Conservation (phyloP, 2,113 vertebrate genomes). For the Balaenoptera acutorostrata region DNA sequence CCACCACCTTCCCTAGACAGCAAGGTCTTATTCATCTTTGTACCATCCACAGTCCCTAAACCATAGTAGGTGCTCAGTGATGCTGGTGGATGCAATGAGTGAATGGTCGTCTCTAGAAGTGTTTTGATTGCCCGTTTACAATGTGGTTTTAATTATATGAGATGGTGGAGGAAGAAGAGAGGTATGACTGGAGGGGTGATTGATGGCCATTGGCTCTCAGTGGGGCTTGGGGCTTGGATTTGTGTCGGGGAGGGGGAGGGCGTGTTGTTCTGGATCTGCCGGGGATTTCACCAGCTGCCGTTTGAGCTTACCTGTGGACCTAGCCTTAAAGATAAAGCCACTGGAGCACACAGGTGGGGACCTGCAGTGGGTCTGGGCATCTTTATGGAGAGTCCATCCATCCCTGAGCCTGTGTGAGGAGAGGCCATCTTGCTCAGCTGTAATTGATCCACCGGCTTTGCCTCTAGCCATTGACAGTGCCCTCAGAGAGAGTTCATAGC, state of each 20-base stretch:
- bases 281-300: not conserved
- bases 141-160: not conserved
- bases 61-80: not conserved
- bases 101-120: not conserved
- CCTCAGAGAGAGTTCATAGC: not conserved
- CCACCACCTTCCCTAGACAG: not conserved
- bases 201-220: not conserved
- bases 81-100: not conserved
- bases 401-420: not conserved
- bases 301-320: not conserved
- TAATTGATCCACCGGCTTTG: not conserved
- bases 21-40: not conserved
- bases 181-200: not conserved
- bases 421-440: not conserved
- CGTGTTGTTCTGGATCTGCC: not conserved
- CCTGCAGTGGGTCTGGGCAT: not conserved
- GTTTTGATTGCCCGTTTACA: not conserved
- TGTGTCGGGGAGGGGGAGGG: not conserved
- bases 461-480: not conserved
- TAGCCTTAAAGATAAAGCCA: not conserved
- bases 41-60: not conserved
- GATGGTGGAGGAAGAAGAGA: not conserved
- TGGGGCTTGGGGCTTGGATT: not conserved
- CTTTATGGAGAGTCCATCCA: not conserved
- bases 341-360: rapidly evolving